Evolutionary conservation across 2,888 invertebrate genomes (phyloP).

Genomic region (Bellardia bayeri): DNA sequence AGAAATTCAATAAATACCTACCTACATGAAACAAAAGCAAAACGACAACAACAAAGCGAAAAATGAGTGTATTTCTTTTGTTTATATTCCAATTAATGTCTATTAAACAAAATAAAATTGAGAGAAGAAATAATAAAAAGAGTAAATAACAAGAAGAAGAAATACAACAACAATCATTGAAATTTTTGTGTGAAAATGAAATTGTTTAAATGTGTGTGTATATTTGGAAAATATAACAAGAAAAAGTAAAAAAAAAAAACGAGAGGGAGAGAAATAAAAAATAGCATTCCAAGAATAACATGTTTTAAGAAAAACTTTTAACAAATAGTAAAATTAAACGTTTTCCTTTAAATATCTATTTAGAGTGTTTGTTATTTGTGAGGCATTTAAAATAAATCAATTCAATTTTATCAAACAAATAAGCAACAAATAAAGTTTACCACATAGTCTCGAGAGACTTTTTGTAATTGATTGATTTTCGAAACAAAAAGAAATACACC

Average conservation of each 20-base stretch:
- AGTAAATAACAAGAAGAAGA: neutral
- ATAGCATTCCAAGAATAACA: conserved; percentile 66
- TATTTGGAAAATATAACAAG: conserved; percentile 50
- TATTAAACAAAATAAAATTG: conserved; percentile 18
- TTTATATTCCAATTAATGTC: conserved; percentile 64
- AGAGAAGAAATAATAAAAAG: conserved; percentile 13
- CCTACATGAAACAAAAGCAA: neutral
- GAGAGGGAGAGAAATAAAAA: conserved; percentile 28
- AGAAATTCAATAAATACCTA: conserved; percentile 1
- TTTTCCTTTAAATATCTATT: neutral
- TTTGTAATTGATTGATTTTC: conserved; percentile 18
- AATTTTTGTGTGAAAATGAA: conserved; percentile 52
- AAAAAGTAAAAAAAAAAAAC: conserved; percentile 38
- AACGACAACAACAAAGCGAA: conserved; percentile 5
- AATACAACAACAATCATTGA: conserved; percentile 33
- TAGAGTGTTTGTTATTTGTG: conserved; percentile 17
- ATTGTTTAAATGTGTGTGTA: conserved; percentile 49
- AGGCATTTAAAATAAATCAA: conserved; percentile 21
- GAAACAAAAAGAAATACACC: conserved; percentile 1
- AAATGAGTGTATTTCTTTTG: conserved; percentile 48
- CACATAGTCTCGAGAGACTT: neutral
- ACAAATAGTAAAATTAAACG: conserved; percentile 19
- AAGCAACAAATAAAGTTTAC: neutral
- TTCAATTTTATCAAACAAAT: neutral
- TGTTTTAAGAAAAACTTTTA: conserved; percentile 51